Percentiles rank a stretch among this genome's conserved stretches.
Evolutionary conservation across 2,888 invertebrate genomes (phyloP).

Genomic region (Tetragonisca angustula): DNA sequence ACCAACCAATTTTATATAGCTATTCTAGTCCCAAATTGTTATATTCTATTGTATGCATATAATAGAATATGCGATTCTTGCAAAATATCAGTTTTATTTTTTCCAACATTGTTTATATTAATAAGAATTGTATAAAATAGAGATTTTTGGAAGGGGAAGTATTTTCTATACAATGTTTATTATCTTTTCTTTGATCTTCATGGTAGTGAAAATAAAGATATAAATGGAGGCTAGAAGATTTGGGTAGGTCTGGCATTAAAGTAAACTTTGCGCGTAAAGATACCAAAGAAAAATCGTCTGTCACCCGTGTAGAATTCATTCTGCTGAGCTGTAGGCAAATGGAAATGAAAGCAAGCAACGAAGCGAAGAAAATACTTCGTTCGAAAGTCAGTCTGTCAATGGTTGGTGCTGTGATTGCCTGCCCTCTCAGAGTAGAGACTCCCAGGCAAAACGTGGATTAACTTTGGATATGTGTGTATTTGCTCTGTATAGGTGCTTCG

Average conservation of each 20-base stretch:
- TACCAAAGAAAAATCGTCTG: conserved; percentile 56
- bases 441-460: conserved; percentile 84
- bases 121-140: conserved; percentile 5
- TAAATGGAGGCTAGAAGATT: conserved; percentile 41
- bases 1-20: conserved; percentile 36
- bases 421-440: conserved; percentile 84
- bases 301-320: conserved; percentile 68
- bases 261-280: conserved; percentile 46
- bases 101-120: neutral
- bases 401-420: conserved; percentile 84
- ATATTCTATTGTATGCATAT: conserved; percentile 27
- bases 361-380: conserved; percentile 79
- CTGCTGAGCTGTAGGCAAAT: conserved; percentile 75
- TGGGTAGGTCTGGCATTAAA: conserved; percentile 46
- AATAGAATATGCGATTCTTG: conserved; percentile 4
- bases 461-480: conserved; percentile 86
- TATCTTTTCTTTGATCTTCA: neutral
- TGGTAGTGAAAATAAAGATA: conserved; percentile 13
- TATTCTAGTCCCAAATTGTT: neutral
- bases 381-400: conserved; percentile 82
- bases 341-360: conserved; percentile 74
- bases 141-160: conserved; percentile 19
- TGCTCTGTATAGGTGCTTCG: conserved; percentile 94
- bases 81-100: conserved; percentile 3
- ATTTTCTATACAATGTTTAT: conserved; percentile 1